Percentiles rank a stretch among this genome's conserved stretches.
These are phyloP conservation scores for Sebastes cheni DNA, from an alignment of 2,797 vertebrate species.

Conservation along the genomic window DNA sequence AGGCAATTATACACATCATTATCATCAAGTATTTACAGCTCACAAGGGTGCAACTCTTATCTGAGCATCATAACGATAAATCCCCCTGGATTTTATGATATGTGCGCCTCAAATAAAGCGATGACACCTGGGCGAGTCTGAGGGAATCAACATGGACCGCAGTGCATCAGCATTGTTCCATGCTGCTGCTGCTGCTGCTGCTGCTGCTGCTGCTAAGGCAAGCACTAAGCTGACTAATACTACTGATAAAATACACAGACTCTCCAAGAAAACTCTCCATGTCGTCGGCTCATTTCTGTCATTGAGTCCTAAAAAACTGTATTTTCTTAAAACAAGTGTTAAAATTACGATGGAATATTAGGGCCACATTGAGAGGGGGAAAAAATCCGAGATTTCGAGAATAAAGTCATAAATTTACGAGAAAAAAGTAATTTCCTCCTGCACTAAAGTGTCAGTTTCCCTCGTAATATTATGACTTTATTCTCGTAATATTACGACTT, in stretches of 20 bases:
- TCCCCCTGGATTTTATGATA: not conserved
- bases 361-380: no score
- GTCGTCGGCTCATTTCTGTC: not conserved
- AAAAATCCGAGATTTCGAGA: no score
- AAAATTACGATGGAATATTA: no score
- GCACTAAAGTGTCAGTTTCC: no score
- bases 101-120: not conserved
- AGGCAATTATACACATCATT: conserved; percentile 19
- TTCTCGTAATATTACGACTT: no score
- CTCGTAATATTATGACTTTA: no score
- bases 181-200: no score
- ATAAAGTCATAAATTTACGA: no score
- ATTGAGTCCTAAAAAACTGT: not conserved
- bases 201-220: no score
- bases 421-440: no score
- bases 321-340: not conserved
- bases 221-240: not conserved
- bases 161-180: no score
- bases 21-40: conserved; percentile 56
- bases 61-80: not conserved
- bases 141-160: not conserved
- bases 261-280: not conserved
- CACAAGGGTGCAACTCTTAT: not conserved
- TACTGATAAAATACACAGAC: not conserved
- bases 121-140: not conserved